Percentiles rank a stretch among this genome's conserved stretches.
Evolutionary conservation across 2,113 vertebrate genomes (phyloP).

Genomic region (Trogon surrucura): DNA sequence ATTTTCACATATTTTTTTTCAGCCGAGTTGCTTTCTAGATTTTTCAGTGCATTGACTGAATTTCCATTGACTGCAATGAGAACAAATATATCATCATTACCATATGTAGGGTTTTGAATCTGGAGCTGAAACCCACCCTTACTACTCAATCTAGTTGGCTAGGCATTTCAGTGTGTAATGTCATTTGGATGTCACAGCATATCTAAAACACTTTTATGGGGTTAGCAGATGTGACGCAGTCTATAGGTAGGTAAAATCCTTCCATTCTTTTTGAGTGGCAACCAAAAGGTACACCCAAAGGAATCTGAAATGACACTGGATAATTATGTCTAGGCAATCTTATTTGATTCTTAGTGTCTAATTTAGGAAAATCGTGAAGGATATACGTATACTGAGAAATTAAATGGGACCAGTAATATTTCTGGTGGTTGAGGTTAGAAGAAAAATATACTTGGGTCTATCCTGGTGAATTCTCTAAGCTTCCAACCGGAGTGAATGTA

Average conservation of each 20-base stretch:
- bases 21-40: not conserved
- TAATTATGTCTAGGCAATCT: constrained; percentile 15
- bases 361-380: constrained; percentile 51
- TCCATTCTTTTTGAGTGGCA: not conserved
- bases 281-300: not conserved
- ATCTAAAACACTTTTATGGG: not conserved
- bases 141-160: not conserved
- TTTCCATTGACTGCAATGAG: not conserved
- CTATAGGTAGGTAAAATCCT: not conserved
- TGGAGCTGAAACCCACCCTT: not conserved
- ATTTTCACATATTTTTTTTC: accelerated
- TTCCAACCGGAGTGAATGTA: not conserved
- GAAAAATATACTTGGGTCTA: constrained; percentile 9
- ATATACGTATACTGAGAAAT: constrained; percentile 24
- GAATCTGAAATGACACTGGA: not conserved
- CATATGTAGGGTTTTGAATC: not conserved
- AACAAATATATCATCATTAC: not conserved
- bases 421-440: not conserved
- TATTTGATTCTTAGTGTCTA: constrained; percentile 32
- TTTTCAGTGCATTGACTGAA: not conserved
- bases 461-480: not conserved
- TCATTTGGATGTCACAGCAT: not conserved
- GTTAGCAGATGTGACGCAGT: not conserved
- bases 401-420: not conserved
- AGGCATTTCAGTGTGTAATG: not conserved